Percentiles rank a stretch among this genome's conserved stretches.
Evolutionary conservation across 2,888 invertebrate species (phyloP).

Genomic region (Scaeva pyrastri): DNA sequence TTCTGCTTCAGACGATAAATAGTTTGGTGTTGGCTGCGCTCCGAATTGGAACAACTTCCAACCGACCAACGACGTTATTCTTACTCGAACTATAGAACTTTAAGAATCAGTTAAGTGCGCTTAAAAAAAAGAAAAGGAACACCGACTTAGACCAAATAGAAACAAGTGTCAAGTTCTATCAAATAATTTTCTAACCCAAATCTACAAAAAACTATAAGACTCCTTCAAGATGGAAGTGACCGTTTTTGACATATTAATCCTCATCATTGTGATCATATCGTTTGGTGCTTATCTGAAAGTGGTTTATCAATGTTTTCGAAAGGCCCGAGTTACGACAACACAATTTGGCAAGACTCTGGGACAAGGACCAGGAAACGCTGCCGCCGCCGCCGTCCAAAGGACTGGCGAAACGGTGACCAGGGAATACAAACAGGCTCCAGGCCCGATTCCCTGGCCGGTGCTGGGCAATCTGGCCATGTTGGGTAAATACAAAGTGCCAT

Average conservation of each 20-base stretch:
- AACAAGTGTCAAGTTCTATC: constrained; percentile 62
- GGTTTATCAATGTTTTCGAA: constrained; percentile 78
- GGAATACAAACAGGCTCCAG: constrained; percentile 85
- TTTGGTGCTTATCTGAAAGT: constrained; percentile 77
- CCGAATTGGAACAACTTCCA: constrained; percentile 17
- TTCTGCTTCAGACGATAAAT: constrained; percentile 43
- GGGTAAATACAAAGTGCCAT: constrained; percentile 87
- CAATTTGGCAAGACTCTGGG: constrained; percentile 17
- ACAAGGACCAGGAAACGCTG: constrained; percentile 25
- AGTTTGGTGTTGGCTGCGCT: constrained; percentile 57
- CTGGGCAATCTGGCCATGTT: constrained; percentile 90
- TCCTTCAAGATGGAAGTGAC: constrained; percentile 63
- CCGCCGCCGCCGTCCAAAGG: background rate
- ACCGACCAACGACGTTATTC: constrained; percentile 11
- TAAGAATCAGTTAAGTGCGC: constrained; percentile 43
- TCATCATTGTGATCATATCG: constrained; percentile 63
- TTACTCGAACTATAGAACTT: constrained; percentile 3
- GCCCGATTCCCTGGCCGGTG: constrained; percentile 88
- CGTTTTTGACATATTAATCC: constrained; percentile 64
- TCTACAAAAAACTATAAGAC: too few relatives aligned
- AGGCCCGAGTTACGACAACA: constrained; percentile 77
- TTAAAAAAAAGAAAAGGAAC: background rate
- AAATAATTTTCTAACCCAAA: constrained; percentile 44
- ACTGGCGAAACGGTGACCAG: constrained; percentile 45
- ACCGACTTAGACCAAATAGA: background rate